Evolutionary conservation across 2,888 invertebrate species (phyloP).

Genomic region (Iselma pallidipennis): DNA sequence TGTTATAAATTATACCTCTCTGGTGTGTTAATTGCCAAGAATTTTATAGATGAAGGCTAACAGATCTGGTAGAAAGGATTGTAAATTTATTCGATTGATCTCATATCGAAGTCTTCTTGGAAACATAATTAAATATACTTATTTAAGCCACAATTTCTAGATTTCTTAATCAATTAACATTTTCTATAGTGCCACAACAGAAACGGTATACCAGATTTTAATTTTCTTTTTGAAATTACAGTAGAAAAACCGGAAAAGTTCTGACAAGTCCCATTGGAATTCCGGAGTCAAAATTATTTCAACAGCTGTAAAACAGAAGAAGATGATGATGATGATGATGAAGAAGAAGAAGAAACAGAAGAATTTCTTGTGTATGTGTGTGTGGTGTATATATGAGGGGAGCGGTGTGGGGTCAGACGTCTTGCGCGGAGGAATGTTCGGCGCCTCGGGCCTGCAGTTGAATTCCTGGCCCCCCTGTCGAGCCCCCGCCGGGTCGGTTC

Average conservation of each 20-base stretch:
- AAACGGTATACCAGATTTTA: too few relatives aligned
- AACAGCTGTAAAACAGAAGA: conserved; percentile 33
- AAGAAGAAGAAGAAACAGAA: conserved; percentile 26
- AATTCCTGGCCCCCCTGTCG: conserved; percentile 59
- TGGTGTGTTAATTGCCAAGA: neutral
- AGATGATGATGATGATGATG: conserved; percentile 30
- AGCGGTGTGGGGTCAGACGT: conserved; percentile 53
- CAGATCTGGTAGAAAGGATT: neutral
- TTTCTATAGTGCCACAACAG: too few relatives aligned
- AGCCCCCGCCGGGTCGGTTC: conserved; percentile 54
- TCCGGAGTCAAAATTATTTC: neutral
- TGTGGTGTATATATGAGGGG: conserved; percentile 15
- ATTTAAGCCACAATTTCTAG: neutral
- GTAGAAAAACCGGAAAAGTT: neutral
- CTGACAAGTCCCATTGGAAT: neutral
- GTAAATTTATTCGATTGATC: neutral
- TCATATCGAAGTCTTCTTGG: neutral
- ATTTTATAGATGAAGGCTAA: neutral
- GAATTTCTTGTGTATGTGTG: neutral
- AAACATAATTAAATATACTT: neutral
- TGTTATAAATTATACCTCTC: neutral
- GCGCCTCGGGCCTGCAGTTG: conserved; percentile 61
- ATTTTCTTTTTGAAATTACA: too few relatives aligned
- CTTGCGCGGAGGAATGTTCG: conserved; percentile 56
- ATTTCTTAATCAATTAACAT: too few relatives aligned